Evolutionary conservation across 2,888 invertebrate genomes (phyloP).

Genomic region (Ectobius pallidus): DNA sequence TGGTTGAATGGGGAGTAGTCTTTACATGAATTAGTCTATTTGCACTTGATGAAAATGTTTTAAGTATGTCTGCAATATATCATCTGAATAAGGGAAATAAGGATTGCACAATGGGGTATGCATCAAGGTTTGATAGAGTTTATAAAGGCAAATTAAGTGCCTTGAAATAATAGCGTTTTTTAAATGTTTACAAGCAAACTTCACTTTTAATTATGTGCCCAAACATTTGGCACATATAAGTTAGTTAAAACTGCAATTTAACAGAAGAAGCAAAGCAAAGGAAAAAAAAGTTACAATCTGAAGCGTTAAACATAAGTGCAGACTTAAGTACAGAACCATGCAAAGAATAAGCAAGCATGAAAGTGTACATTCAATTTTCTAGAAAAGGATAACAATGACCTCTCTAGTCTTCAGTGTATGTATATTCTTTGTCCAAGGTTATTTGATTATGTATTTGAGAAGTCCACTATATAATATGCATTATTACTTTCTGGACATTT

Average conservation of each 20-base stretch:
- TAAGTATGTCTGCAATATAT: no score
- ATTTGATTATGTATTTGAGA: no score
- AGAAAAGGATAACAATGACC: neutral
- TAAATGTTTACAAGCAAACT: neutral
- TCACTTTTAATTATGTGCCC: neutral
- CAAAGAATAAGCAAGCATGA: constrained; percentile 25
- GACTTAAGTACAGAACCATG: constrained; percentile 29
- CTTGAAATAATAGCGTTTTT: neutral
- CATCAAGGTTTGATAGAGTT: neutral
- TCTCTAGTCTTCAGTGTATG: constrained; percentile 8
- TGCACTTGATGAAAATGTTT: no score
- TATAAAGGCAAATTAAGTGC: neutral
- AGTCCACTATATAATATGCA: no score
- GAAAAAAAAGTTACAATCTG: neutral
- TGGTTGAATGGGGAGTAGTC: no score
- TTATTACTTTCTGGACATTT: no score
- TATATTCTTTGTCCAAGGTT: constrained; percentile 3
- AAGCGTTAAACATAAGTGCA: constrained; percentile 32
- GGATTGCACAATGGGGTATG: neutral
- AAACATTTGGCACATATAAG: no score
- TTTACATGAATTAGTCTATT: no score
- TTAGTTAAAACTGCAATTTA: constrained; percentile 14
- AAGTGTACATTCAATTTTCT: constrained; percentile 8
- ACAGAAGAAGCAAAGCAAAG: constrained; percentile 34
- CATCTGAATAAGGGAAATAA: no score